These are phyloP conservation scores for Capromys pilorides DNA, from an alignment of 2,797 vertebrate genomes.

Conservation along the genomic window DNA sequence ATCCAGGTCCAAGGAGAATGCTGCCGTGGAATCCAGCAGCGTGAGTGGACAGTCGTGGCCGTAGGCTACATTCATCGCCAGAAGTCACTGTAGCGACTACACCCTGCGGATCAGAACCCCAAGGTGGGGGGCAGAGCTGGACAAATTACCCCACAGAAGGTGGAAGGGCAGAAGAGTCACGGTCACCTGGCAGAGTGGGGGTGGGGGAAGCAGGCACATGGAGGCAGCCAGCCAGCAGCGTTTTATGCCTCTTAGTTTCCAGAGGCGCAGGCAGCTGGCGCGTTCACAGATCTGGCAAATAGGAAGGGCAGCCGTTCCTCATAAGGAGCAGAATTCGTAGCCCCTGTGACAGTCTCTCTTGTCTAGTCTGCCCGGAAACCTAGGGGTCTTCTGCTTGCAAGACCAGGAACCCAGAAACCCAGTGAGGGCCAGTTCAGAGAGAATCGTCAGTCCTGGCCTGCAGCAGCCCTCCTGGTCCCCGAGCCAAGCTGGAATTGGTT, in stretches of 20 bases:
- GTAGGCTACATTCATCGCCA: background rate
- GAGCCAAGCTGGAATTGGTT: slow-evolving; percentile 86
- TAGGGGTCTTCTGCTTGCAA: background rate
- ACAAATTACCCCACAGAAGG: background rate
- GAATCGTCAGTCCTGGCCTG: background rate
- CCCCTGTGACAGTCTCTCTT: background rate
- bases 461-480: slow-evolving; percentile 72
- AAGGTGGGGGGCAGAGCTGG: background rate
- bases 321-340: background rate
- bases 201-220: background rate
- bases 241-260: background rate
- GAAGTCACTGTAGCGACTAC: slow-evolving; percentile 39
- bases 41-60: background rate
- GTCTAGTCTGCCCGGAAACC: background rate
- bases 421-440: background rate
- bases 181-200: background rate
- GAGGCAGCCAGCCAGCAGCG: background rate
- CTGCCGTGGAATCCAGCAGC: background rate
- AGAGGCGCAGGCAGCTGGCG: background rate
- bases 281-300: background rate
- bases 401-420: background rate
- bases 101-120: slow-evolving; percentile 15
- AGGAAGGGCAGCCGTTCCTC: background rate
- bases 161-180: slow-evolving; percentile 16
- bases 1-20: background rate